Base-by-base conservation (phyloP, 1,140 invertebrate genomes). In the Arctopsyche grandis region DNA sequence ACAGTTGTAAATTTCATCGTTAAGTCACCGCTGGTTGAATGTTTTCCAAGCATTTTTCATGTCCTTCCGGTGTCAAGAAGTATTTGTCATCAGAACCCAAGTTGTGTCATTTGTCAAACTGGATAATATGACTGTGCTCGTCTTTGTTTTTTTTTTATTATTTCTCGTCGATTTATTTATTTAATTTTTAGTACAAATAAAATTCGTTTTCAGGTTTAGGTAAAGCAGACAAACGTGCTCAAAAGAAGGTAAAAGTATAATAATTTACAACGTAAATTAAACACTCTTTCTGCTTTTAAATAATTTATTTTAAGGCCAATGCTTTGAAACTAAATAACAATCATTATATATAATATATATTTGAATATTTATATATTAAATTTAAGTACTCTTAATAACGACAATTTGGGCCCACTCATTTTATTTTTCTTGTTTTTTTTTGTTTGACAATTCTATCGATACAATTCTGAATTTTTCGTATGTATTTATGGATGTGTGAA, bases 271-370 rank as follows among this genome's bases (percentile, higher is more conserved):
- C 46, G 21, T 1, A 1, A 29, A 21, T 69, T 1, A 71, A 46
- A 43, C 9, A 71, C 1, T n/a, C 1, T 14, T 16, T 44, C 1
- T 56, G 24, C 0, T 75, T 75, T 60, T n/a, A 24, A 38, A 19
- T 46, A 5, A 38, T 79, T 79, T 74, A 79, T 79, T 79, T 56
- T 79, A 79, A 79, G 78, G 78, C 78, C 78, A 79, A 79, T 79
- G 78, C 78, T 63, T 79, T 66, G 10, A 66, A 43, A 78, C 52
- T 79, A 44, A 75, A 79, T 79, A 79, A 79, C 70, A 79, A 66
- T 74, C 43, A 9, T 75, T 63, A 77, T 21, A 46, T 10, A 48
- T 21, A 21, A 66, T 66, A 22, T 66, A 26, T 66, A 66, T 66
- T 60, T 60, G n/a, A 21, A 21, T 60, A 16, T 66, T 12, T 52